Evolutionary conservation across 2,888 invertebrate species (phyloP), one percentile per base, ranked within the genome.

Genomic region (Schizaphis graminum): DNA sequence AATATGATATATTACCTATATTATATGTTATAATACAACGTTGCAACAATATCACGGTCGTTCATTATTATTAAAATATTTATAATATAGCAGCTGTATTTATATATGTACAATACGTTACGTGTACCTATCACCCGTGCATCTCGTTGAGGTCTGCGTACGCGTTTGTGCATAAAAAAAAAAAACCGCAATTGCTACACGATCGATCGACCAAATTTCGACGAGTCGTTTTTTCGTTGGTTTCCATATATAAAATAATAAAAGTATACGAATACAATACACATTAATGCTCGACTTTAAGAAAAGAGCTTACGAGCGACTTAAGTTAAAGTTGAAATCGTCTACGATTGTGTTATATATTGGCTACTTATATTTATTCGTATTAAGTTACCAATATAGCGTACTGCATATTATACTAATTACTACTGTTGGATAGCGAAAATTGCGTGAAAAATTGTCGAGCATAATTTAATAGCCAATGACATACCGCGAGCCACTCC

Each of bases 61-160:
- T 67, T 77, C n/a, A 47, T 67, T 49, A 47, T 67, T 91, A 56
- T 56, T 88, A 47, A 77, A 77, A 77, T 77, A 77, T 77, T 35
- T 21, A 35, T 77, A 77, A 77, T 7, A 35, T 77, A 35, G 77
- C 21, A 21, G 77, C 77, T 35, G 26, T 35, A 35, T 77, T 35
- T 77, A 41, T 21, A 77, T 35, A 8, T 24, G 21, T 41, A 77
- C 77, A 77, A 77, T 35, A 77, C 35, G 77, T 41, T 77, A 35
- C 35, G 77, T 35, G 77, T 21, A 41, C 77, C 8, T 35, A 77
- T 67, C 67, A 35, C 67, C 16, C 35, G 16, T 35, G 77, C 21
- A 35, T 77, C 8, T 35, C 77, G 35, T 21, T 8, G 77, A 77
- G 13, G 35, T 77, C 35, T 77, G 35, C 21, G 16, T 35, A 77